Evolutionary conservation across 2,888 invertebrate species (phyloP).

Genomic region (Leptinotarsa juncta): DNA sequence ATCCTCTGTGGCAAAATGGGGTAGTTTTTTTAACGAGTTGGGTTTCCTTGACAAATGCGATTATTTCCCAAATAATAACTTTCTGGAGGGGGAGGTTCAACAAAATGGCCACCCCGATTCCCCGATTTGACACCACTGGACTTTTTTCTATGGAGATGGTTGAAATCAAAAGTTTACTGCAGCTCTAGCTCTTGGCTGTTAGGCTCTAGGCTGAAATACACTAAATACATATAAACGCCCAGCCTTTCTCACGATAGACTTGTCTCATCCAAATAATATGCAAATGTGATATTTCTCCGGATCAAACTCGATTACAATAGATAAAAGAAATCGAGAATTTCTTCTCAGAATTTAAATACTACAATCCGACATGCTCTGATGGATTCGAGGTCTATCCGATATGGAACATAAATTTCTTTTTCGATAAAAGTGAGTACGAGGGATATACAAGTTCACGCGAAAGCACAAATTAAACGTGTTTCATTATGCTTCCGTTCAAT

Average conservation of each 20-base stretch:
- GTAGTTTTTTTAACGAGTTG: too few relatives aligned
- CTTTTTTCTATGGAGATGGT: too few relatives aligned
- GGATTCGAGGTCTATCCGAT: constrained; percentile 16
- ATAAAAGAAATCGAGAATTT: constrained; percentile 27
- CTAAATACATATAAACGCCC: too few relatives aligned
- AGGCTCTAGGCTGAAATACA: too few relatives aligned
- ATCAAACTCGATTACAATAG: constrained; percentile 14
- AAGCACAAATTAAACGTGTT: neutral
- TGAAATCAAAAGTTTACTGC: too few relatives aligned
- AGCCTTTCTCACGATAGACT: neutral
- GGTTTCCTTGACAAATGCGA: too few relatives aligned
- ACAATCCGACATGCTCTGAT: constrained; percentile 17
- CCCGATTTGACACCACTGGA: too few relatives aligned
- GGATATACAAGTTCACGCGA: neutral
- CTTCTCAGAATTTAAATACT: constrained; percentile 7
- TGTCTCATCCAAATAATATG: constrained; percentile 9
- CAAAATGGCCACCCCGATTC: too few relatives aligned
- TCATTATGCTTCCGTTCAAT: neutral
- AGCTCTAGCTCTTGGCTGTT: too few relatives aligned
- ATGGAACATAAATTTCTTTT: constrained; percentile 25
- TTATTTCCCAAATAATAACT: too few relatives aligned
- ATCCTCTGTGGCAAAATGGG: too few relatives aligned
- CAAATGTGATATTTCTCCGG: constrained; percentile 12
- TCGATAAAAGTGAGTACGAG: constrained; percentile 3
- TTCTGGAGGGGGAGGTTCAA: too few relatives aligned